Percentiles rank a stretch among this genome's conserved stretches.
Conservation (phyloP, 2,113 vertebrate genomes). For the Scalopus aquaticus region DNA sequence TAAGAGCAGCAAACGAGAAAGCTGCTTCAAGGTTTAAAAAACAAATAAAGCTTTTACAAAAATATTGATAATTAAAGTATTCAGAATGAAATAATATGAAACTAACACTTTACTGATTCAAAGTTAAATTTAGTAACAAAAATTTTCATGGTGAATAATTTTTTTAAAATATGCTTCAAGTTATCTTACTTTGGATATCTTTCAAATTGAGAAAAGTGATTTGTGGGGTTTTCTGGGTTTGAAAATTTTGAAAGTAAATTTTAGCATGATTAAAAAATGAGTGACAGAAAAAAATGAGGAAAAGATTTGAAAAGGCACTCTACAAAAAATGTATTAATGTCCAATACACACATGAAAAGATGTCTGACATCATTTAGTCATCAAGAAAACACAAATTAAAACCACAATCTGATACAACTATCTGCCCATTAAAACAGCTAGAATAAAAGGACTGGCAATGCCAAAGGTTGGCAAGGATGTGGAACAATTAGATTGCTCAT, state of each 20-base stretch:
- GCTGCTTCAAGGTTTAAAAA: neutral
- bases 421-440: neutral
- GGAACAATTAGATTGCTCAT: neutral
- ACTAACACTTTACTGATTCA: neutral
- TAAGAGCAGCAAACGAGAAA: constrained; percentile 10
- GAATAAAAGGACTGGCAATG: neutral
- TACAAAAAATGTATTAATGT: neutral
- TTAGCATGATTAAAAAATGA: neutral
- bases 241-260: neutral
- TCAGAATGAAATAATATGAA: neutral
- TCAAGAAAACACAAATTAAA: constrained; percentile 38
- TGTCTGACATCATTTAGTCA: neutral
- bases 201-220: neutral
- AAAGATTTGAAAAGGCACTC: neutral
- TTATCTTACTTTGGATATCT: neutral
- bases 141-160: neutral
- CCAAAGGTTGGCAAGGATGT: neutral
- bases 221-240: neutral
- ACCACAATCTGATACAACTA: neutral
- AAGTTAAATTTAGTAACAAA: neutral
- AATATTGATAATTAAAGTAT: constrained; percentile 23
- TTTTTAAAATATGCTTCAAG: neutral
- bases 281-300: neutral
- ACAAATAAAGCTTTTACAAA: neutral
- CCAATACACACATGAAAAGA: neutral